Evolutionary conservation across 2,797 vertebrate genomes (phyloP).

Genomic region (Delichon dasypus): DNA sequence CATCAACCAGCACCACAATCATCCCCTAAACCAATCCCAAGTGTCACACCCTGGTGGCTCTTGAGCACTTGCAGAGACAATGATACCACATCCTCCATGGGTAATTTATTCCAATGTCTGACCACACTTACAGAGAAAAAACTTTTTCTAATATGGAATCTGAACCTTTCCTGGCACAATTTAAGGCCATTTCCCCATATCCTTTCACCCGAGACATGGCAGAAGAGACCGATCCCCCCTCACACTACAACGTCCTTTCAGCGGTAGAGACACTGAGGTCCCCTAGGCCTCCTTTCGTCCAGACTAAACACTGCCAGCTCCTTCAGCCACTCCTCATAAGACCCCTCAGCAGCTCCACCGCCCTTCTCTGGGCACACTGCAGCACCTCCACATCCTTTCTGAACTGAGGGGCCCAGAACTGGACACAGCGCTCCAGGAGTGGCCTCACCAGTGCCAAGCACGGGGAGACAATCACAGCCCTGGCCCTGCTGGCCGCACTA

Average conservation of each 20-base stretch:
- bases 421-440: too few species aligned
- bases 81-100: not conserved
- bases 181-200: not conserved
- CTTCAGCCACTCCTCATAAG: not conserved
- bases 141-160: not conserved
- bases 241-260: not conserved
- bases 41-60: not conserved
- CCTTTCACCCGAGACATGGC: not conserved
- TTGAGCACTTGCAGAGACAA: not conserved
- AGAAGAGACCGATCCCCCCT: fast-evolving
- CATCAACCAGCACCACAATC: not conserved
- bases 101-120: not conserved
- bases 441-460: too few species aligned
- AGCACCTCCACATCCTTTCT: too few species aligned
- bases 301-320: not conserved
- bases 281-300: not conserved
- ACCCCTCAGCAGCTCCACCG: not conserved
- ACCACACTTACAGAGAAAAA: not conserved
- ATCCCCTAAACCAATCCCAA: not conserved
- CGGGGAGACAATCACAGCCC: too few species aligned
- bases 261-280: too few species aligned
- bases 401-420: too few species aligned
- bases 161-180: not conserved
- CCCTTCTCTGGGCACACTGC: too few species aligned
- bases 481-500: too few species aligned